Base-by-base conservation (phyloP, 2,888 invertebrate genomes). In the Drosophila birchii region DNA sequence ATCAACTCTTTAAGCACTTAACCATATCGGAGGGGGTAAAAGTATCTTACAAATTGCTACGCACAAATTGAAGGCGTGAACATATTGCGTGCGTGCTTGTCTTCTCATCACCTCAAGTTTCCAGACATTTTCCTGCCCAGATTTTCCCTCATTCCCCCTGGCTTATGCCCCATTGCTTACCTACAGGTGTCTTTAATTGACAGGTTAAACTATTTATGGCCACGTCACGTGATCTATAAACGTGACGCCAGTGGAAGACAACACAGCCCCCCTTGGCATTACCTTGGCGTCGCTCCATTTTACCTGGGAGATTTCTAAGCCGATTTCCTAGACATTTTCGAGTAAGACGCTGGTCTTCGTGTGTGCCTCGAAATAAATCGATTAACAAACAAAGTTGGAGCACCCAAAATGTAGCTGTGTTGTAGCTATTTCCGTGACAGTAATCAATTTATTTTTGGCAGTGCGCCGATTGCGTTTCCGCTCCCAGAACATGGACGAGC, bases 361-460 rank as follows among this genome's bases (percentile, higher is more conserved):
- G 51, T 41, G 29, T 34, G 18, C 44, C 57, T 36, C 39, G 61
- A 18, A 55, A 54, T 64, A 67, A 81, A 84, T 86, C 84, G 84
- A 84, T 84, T 84, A 86, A 84, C 72, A 86, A 86, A 84, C 83
- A 84, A 86, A 77, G 75, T 80, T 79, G 63, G 36, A 44, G 64
- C 54, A 55, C 39, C 59, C 45, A 18, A 49, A 55, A 55, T 49
- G 61, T 47, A 47, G 47, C 60, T 55, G 49, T 51, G 61, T 51
- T 59, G 57, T 75, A 80, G 90, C 88, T 90, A 91, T 91, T 91
- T 91, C 91, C 91, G 91, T 91, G 91, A 91, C 91, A 91, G 91
- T 91, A 91, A 91, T 91, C 91, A 91, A 91, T 91, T 91, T 91
- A 91, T 91, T 91, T 91, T 89, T 90, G 90, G 88, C 90, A 90